Base-by-base conservation (phyloP, 2,888 invertebrate species). In the Meiosimyza decipiens region DNA sequence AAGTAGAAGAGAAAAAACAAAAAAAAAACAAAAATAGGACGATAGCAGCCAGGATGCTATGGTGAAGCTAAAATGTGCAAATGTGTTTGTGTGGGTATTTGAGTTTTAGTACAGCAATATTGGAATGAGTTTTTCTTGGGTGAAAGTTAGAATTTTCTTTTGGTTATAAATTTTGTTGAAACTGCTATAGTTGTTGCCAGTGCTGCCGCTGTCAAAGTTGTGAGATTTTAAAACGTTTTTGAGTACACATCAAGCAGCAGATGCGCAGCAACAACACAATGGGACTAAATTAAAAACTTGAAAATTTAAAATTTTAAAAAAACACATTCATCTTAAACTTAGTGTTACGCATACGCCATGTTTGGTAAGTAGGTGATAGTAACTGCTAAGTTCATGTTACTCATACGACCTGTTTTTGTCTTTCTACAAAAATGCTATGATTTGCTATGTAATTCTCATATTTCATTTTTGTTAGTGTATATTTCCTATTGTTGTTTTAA, bases 141-240 rank as follows among this genome's bases (percentile, higher is more conserved):
- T 15, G 51, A 62, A 60, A 52, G 60, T 50, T 13, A 59, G 22
- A 60, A 28, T 15, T 18, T 15, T 22, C 22, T 33, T 60, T 12
- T 60, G 12, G 18, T 11, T 50, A 15, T 50, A 28, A 28, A 28
- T 50, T 49, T 60, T 59, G 50, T 69, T 62, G 16, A 81, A 73
- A 82, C n/a, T 54, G 54, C 40, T 67, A n/a, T 52, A 57, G 70
- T 63, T 62, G 15, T 22, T 54, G 6, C 18, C 9, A 40, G 9
- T 60, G 60, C 49, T 22, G 50, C 47, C 16, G 28, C 33, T 47
- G n/a, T 47, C 18, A 47, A 18, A 15, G 49, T 22, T 57, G 40
- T 57, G 80, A 83, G 83, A 83, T 82, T 83, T 82, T 83, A 83
- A 83, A 82, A 83, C 83, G 81, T 83, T 82, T 83, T 83, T 83